Evolutionary conservation across 2,888 invertebrate genomes (phyloP), one percentile per base, ranked within the genome.

Genomic region (Pristionchus exspectatus): DNA sequence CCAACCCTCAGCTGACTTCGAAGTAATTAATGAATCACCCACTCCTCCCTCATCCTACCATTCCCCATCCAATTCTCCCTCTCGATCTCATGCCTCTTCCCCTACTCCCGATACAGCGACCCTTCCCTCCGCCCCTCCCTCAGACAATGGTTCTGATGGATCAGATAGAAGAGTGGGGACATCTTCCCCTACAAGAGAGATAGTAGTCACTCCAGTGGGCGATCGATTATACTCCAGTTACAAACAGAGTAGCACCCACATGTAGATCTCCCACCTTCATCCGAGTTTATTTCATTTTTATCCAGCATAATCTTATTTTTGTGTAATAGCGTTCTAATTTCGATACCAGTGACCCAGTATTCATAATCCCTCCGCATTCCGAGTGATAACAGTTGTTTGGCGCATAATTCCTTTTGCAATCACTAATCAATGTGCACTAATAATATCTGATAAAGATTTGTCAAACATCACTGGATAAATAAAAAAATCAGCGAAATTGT

Each of bases 181-280:
- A 16, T 50, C 81, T 33, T 50, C 81, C n/a, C 81, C 81, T 16
- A 81, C 81, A n/a, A 50, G 81, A 50, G 81, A 81, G 27, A 81
- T 81, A 24, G 50, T 81, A 27, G 81, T 81, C n/a, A 81, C 7
- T 81, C 81, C 81, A 12, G 81, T 27, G 10, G 81, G 81, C 27
- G 81, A 14, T 14, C 50, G 18, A 27, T 27, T 81, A 27, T 81
- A 81, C 54, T 81, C 81, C n/a, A 81, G 81, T 54, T 81, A 81
- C 50, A 54, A 81, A 54, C 54, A 81, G 27, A 12, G 50, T 0
- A 81, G 50, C 81, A 81, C 50, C 2, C 44, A 24, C 24, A 44
- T 50, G 50, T 81, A 50, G 50, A 33, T 44, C 33, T 30, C 21
- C 30, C 30, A 2, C 72, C 27, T 72, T 66, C 66, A n/a, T 72